Evolutionary conservation across 2,113 vertebrate genomes (phyloP), one percentile per base, ranked within the genome.

Genomic region (Orthochromis malagaraziensis): DNA sequence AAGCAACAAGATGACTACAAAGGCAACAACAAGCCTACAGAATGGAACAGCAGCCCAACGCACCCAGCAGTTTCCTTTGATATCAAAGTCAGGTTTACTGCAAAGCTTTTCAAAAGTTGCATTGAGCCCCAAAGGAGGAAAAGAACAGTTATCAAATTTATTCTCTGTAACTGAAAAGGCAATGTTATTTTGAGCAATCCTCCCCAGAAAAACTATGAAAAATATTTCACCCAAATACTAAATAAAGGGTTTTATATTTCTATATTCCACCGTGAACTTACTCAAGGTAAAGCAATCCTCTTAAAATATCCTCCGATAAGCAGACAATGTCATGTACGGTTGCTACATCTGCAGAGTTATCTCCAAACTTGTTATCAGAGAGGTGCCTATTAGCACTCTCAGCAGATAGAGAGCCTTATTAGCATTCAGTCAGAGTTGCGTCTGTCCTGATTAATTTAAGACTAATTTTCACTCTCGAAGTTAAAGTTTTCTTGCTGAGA

Each of bases 11-110:
- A 89, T 33, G 85, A 89, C 84, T 90, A 85, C 84, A 86, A 85
- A 90, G 90, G 84, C 87, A 89, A 81, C 75, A 91, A 82, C 83
- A 85, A 88, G 87, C 84, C 73, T 38, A 73, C 84, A 89, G 88
- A 86, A 33, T 42, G 29, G 79, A 90, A 87, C 40, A 35, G 19
- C 83, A 35, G 51, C 24, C 60, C 81, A 86, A 83, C 53, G 29
- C 79, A 40, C 53, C 65, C 83, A 80, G 33, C 57, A 35, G 49
- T 58, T 75, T 26, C n/a, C 65, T 91, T 82, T 89, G 84, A 88
- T 75, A 82, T 84, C 77, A 89, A 88, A 91, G 87, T 91, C 84
- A 89, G 63, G 14, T 87, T 87, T 54, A 89, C 68, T 80, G 81
- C 58, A 54, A 45, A 84, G 75, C 65, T 88, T 89, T 81, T 91